Base-by-base conservation (phyloP, 2,113 vertebrate species). In the human (Homo sapiens) region DNA sequence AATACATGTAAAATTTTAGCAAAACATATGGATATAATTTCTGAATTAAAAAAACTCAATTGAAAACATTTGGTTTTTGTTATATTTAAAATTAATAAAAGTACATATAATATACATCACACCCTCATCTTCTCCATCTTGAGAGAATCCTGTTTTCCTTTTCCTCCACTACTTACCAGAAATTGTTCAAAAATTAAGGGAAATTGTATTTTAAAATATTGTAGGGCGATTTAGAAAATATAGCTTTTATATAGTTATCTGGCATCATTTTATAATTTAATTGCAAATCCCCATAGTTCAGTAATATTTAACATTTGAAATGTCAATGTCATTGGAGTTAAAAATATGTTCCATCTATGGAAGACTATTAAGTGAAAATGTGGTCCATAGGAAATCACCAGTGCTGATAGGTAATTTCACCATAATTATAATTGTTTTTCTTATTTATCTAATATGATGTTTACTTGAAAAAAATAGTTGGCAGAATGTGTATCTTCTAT, bases 301-400 rank as follows among this genome's bases (percentile, higher is more conserved):
- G 23, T 27, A 92, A 72, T 84, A 90, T 72, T 80, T 92, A 89
- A 93, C 97, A 84, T 90, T 92, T 84, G 30, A 92, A 97, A 72
- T 94, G 66, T 48, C 83, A 87, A 25, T 78, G 38, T 92, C 50
- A 89, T 2, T 91, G n/a, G 45, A 14, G 83, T 83, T 93, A 75
- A 95, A 89, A 94, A 40, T 92, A 25, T 13, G 4, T 75, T 95
- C 96, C 13, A 78, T 85, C 73, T n/a, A 14, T 14, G 27, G 20
- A 90, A 93, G 55, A 59, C 23, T 55, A 50, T 6, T 57, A 94
- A 30, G 25, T 79, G 16, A 96, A 95, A 94, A 64, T 91, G 64
- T 78, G 30, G 5, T 80, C 14, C 8, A 50, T 0, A 70, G 22
- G 17, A 89, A 94, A 38, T 76, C 35, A 8, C 12, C 45, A 64